Conservation (phyloP, 92 coral and sea anemone species). For the Desmophyllum pertusum region DNA sequence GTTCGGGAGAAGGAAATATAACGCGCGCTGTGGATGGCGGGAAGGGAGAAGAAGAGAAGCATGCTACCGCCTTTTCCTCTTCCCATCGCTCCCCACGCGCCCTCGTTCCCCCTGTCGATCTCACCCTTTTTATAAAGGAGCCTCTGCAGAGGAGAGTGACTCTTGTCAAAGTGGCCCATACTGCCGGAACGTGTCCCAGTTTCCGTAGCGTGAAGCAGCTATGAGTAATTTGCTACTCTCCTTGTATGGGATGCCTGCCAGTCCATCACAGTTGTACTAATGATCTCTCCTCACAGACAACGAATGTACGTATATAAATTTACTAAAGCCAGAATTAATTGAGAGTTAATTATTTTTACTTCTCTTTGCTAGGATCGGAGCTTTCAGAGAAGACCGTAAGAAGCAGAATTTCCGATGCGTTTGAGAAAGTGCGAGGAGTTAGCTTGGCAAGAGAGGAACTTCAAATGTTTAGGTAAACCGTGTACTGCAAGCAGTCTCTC, state of each 20-base stretch:
- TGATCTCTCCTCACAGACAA: too few species aligned
- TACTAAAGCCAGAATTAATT: background rate
- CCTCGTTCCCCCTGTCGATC: background rate
- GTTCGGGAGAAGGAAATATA: too few species aligned
- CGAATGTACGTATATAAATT: too few species aligned
- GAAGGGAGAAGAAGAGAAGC: background rate
- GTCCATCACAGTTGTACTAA: too few species aligned
- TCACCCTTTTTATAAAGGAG: too few species aligned
- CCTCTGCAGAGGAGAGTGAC: background rate
- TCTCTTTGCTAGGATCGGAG: constrained; percentile 44
- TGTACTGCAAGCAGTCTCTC: too few species aligned
- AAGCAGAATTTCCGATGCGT: constrained; percentile 80
- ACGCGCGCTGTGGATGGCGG: too few species aligned
- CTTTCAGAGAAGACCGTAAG: constrained; percentile 68
- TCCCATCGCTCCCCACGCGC: background rate
- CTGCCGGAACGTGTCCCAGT: background rate
- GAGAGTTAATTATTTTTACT: background rate
- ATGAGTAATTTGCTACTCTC: background rate
- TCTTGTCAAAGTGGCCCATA: background rate
- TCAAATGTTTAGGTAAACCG: constrained; percentile 83
- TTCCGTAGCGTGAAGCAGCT: background rate
- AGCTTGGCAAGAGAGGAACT: constrained; percentile 80
- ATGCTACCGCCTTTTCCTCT: too few species aligned
- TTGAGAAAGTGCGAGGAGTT: constrained; percentile 82
- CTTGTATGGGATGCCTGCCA: background rate